Evolutionary conservation across 1,140 invertebrate genomes (phyloP), one percentile per base, ranked within the genome.

Genomic region (Pygmarrhopalites habei): DNA sequence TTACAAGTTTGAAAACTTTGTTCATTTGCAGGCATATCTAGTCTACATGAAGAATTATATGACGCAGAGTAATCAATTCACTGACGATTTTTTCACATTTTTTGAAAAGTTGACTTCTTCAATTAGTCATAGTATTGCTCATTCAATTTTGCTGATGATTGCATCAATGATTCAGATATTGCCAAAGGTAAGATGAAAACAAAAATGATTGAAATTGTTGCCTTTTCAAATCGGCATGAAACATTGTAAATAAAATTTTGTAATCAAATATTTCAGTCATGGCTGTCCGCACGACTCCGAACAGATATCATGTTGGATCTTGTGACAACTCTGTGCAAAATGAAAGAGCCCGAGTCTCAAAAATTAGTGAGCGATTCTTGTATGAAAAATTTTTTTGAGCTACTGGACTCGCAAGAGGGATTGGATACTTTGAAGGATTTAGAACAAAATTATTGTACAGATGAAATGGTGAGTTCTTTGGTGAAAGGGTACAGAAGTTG

Each of bases 11-110:
- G 47, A 49, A n/a, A 49, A 41, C 39, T 41, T n/a, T 49, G 47
- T 29, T 21, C 7, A 15, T 17, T 55, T 55, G 14, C 26, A 55
- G 51, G 51, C 51, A 10, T 55, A 55, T 26, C 17, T 32, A 7
- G 51, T 55, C 4, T 55, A 55, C 26, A 23, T 55, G 7, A 55
- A 55, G 26, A 55, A 55, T 19, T 55, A 55, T 55, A 12, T 55
- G 51, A 55, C 26, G 21, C 10, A 10, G 4, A 12, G 21, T 12
- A 23, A 32, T 10, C 17, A 55, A 15, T 55, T 55, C 29, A 55
- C 29, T 21, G 29, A 21, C 23, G 51, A 55, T 21, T 26, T 55
- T 10, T 55, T 28, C 51, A 15, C 26, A 5, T 55, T 55, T 32
- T 55, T 55, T 32, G 29, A 55, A 55, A 21, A 12, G 4, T 7